Evolutionary conservation across 2,888 invertebrate species (phyloP).

Genomic region (Tiliacea citrago): DNA sequence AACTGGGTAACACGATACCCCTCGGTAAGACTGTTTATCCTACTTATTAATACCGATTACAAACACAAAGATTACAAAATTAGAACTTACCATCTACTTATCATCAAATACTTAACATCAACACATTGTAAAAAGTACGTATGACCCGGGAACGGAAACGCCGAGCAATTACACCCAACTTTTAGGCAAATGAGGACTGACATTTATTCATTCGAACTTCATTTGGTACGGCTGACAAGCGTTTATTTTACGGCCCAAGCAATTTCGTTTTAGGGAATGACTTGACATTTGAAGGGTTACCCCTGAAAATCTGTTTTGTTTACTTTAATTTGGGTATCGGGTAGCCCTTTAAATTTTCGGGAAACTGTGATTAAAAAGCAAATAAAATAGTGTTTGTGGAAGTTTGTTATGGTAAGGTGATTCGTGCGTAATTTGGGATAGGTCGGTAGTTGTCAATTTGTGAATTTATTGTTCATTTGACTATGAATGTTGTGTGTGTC

Average conservation of each 20-base stretch:
- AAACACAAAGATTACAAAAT: too few relatives aligned
- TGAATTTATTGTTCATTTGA: neutral
- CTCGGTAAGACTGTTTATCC: too few relatives aligned
- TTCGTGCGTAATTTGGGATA: slow-evolving; percentile 26
- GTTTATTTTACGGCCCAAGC: slow-evolving; percentile 56
- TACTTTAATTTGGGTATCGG: slow-evolving; percentile 49
- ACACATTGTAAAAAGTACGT: slow-evolving; percentile 53
- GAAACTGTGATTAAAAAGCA: slow-evolving; percentile 35
- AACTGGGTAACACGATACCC: too few relatives aligned
- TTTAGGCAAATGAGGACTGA: slow-evolving; percentile 60
- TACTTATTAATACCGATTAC: too few relatives aligned
- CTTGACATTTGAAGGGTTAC: slow-evolving; percentile 59
- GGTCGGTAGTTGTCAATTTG: slow-evolving; percentile 6
- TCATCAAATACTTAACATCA: slow-evolving; percentile 7
- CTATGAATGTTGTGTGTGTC: neutral
- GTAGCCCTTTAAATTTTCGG: slow-evolving; percentile 49
- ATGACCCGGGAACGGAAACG: slow-evolving; percentile 49
- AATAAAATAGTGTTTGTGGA: slow-evolving; percentile 45
- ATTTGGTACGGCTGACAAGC: slow-evolving; percentile 68
- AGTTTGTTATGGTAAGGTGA: slow-evolving; percentile 10
- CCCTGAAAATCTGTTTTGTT: slow-evolving; percentile 59
- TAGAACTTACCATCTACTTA: slow-evolving; percentile 8
- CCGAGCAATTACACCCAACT: slow-evolving; percentile 63
- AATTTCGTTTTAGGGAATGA: slow-evolving; percentile 55
- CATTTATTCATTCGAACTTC: slow-evolving; percentile 73